These are phyloP conservation scores for Antechinus flavipes DNA, from an alignment of 2,113 vertebrate species.

Conservation along the genomic window DNA sequence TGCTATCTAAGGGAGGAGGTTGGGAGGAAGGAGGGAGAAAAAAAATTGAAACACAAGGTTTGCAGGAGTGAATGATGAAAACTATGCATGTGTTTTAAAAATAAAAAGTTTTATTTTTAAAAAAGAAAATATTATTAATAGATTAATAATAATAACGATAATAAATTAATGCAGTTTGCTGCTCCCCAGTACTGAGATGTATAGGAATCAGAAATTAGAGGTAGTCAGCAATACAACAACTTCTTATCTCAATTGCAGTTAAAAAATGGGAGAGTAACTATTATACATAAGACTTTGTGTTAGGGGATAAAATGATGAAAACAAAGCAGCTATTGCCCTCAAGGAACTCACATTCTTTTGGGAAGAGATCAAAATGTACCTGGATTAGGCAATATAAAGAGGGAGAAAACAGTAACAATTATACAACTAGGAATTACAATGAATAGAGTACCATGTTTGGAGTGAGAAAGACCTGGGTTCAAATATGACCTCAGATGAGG, in stretches of 20 bases:
- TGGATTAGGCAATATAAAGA: neutral
- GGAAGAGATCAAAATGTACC: neutral
- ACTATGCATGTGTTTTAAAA: no score
- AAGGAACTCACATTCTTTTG: neutral
- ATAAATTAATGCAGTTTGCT: neutral
- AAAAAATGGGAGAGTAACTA: neutral
- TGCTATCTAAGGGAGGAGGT: no score
- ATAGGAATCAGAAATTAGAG: neutral
- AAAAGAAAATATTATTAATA: no score
- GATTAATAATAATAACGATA: no score
- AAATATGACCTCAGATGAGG: neutral
- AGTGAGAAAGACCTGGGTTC: neutral
- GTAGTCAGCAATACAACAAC: neutral
- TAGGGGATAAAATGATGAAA: neutral
- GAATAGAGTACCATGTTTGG: neutral
- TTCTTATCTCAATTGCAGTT: neutral
- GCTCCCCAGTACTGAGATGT: neutral
- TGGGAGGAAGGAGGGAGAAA: no score
- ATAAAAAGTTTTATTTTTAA: no score
- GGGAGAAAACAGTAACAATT: neutral
- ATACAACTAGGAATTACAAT: neutral
- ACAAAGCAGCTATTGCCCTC: neutral
- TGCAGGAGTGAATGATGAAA: no score
- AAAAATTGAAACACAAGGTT: no score
- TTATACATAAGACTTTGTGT: neutral